Evolutionary conservation across 2,888 invertebrate genomes (phyloP), one percentile per base, ranked within the genome.

Genomic region (Pelosia muscerda): DNA sequence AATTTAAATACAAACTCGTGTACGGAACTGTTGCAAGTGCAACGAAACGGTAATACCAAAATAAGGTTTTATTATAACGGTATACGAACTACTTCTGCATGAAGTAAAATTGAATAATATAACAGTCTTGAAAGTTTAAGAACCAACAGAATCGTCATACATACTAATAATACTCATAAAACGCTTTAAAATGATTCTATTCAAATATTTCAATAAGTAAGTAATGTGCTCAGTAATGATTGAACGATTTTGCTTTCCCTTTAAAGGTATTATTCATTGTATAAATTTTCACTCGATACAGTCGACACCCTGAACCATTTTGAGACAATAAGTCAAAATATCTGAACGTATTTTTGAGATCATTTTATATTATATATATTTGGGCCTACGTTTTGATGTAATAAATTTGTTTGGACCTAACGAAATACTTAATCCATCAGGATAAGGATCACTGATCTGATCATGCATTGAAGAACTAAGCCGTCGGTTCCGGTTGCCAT

Each of bases 261-360:
- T 2, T n/a, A 49, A 49, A n/a, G 8, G n/a, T n/a, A 49, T n/a
- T n/a, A 9, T 49, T 49, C 49, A 49, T 49, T 49, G 49, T 49
- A n/a, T 49, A n/a, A 49, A 49, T 49, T 49, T 49, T 49, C 49
- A 49, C 49, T n/a, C 49, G 9, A n/a, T n/a, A 49, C 49, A 49
- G n/a, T n/a, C 49, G 9, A n/a, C 49, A 49, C 19, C 42, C 42
- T 19, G 42, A 19, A 19, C 42, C 42, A 42, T 49, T 49, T 49
- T 49, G 49, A 49, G 49, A 49, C 49, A 49, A 49, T 49, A 49
- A n/a, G 49, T 9, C 9, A 19, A 42, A 42, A 1, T 42, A 19
- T 9, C 34, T 15, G 49, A 49, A 49, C n/a, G 49, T 9, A n/a
- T 5, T 49, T 49, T 8, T 49, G 49, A n/a, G 49, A 49, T 49